Percentiles rank a stretch among this genome's conserved stretches.
Conservation (phyloP, 2,113 vertebrate genomes). For the zebrafish (Danio rerio) region GRCz12tu NC_133185.1:28699001-28699500, state of each 20-base stretch:
- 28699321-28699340: background rate
- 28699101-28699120: no score
- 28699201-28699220: background rate
- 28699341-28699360: background rate
- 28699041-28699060: no score
- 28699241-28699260: background rate
- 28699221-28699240: background rate
- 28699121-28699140: no score
- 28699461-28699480: slow-evolving; percentile 37
- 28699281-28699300: background rate
- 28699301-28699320: background rate
- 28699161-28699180: no score
- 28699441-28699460: slow-evolving; percentile 5
- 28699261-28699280: background rate
- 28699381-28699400: slow-evolving; percentile 1
- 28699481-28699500: slow-evolving; percentile 1
- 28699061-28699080: no score
- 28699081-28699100: no score
- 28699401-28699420: background rate
- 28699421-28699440: slow-evolving; percentile 34
- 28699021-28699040: no score
- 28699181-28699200: no score
- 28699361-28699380: slow-evolving; percentile 3
- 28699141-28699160: no score
- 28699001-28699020: no score